These are phyloP conservation scores for Fukomys damarensis DNA, from an alignment of 2,113 vertebrate genomes.

Conservation along the genomic window DNA sequence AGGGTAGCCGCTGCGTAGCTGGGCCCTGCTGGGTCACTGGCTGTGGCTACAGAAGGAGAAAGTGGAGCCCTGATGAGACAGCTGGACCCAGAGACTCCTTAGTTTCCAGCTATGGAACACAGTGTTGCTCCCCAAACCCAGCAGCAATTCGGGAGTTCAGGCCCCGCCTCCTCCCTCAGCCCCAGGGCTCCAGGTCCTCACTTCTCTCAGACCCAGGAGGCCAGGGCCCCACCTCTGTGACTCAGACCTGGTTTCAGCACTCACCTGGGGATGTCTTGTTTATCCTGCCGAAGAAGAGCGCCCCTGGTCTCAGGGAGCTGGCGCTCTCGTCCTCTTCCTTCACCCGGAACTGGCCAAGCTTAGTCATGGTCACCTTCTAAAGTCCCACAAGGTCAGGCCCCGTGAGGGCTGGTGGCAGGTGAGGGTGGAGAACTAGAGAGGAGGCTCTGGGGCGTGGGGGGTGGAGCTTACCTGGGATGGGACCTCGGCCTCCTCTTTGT, in stretches of 20 bases:
- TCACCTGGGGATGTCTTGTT: conserved; percentile 86
- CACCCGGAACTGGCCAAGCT: conserved; percentile 93
- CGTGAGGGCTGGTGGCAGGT: not conserved
- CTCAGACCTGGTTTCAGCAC: not conserved
- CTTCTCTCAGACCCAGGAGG: not conserved
- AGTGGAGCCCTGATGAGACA: no score
- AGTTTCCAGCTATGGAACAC: not conserved
- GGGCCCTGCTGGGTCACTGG: conserved; percentile 85
- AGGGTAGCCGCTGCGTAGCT: conserved; percentile 92
- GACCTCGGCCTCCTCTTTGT: conserved; percentile 85
- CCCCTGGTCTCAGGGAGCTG: conserved; percentile 88
- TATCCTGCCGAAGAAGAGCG: conserved; percentile 91
- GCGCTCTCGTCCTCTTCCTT: conserved; percentile 90
- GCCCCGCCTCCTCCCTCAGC: not conserved
- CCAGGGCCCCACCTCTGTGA: not conserved
- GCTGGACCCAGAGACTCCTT: not conserved
- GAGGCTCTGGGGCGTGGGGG: not conserved
- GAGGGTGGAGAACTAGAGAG: not conserved
- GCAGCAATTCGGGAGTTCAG: conserved; percentile 10
- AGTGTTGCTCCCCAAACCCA: not conserved
- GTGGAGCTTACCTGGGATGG: conserved; percentile 86
- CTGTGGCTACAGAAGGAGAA: conserved; percentile 78
- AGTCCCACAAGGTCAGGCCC: conserved; percentile 36
- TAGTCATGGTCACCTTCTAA: conserved; percentile 93
- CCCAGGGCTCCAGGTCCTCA: not conserved